These are phyloP conservation scores for Hemitrygon akajei DNA, from an alignment of 2,797 vertebrate species.

Conservation along the genomic window DNA sequence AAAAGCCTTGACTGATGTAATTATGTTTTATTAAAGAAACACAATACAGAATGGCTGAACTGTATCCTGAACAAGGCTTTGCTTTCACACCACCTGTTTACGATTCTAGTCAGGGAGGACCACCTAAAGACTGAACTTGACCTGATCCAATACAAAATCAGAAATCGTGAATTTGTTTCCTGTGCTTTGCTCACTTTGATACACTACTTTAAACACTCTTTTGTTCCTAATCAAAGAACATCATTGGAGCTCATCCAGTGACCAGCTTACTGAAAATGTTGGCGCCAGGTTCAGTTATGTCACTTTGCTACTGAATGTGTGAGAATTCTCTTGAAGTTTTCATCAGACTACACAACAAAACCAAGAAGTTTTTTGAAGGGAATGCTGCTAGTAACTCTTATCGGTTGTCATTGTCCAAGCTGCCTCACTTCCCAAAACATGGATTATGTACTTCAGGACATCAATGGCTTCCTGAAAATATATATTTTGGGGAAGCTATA, in stretches of 20 bases:
- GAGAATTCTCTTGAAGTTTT: conserved; percentile 36
- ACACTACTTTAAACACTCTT: background rate
- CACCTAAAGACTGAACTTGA: conserved; percentile 35
- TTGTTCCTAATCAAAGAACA: conserved; percentile 24
- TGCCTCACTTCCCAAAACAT: background rate
- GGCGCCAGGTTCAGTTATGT: conserved; percentile 16
- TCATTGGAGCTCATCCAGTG: conserved; percentile 16
- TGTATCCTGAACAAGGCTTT: conserved; percentile 22
- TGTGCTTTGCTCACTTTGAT: conserved; percentile 22
- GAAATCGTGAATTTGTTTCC: conserved; percentile 26
- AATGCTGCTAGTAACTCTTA: background rate
- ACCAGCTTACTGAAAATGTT: conserved; percentile 22
- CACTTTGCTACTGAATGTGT: conserved; percentile 22
- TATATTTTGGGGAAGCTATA: background rate
- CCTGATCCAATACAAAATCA: conserved; percentile 19
- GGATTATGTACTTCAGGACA: background rate
- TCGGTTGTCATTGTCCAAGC: background rate
- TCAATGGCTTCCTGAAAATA: background rate
- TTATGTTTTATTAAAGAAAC: conserved; percentile 6
- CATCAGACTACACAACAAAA: background rate
- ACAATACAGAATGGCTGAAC: conserved; percentile 34
- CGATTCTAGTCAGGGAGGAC: background rate
- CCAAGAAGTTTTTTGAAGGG: background rate
- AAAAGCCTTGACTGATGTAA: conserved; percentile 27
- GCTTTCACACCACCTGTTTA: conserved; percentile 25